Conservation (phyloP, 1,140 invertebrate genomes). For the Cecropterus lyciades region DNA sequence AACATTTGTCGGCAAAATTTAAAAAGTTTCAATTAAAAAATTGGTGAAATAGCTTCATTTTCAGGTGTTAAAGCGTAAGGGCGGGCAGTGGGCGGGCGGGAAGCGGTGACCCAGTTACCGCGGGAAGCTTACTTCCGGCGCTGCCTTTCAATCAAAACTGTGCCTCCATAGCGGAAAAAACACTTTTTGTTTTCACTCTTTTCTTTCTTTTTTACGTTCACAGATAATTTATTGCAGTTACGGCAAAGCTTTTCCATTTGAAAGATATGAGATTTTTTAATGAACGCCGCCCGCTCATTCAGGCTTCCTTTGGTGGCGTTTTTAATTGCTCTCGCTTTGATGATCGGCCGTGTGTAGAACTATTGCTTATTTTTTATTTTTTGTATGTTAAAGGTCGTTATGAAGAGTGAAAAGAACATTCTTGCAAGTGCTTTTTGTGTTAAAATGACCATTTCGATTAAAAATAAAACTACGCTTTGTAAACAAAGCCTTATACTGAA, state of each 20-base stretch:
- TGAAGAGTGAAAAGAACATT: slow-evolving; percentile 15
- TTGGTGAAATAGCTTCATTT: slow-evolving; percentile 26
- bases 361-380: slow-evolving; percentile 27
- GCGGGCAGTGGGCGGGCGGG: slow-evolving; percentile 24
- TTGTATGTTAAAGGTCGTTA: slow-evolving; percentile 14
- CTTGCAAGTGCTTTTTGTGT: not conserved
- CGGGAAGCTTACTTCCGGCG: slow-evolving; percentile 44
- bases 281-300: slow-evolving; percentile 29
- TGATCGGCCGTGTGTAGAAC: slow-evolving; percentile 10
- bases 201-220: slow-evolving; percentile 36
- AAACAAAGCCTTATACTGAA: too few relatives aligned
- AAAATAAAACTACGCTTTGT: too few relatives aligned
- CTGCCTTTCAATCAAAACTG: slow-evolving; percentile 51
- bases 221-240: slow-evolving; percentile 37
- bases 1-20: slow-evolving; percentile 5
- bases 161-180: slow-evolving; percentile 44
- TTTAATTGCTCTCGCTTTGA: slow-evolving; percentile 27
- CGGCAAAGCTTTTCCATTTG: slow-evolving; percentile 31
- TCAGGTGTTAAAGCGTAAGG: slow-evolving; percentile 19
- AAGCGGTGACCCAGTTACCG: slow-evolving; percentile 47
- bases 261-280: slow-evolving; percentile 33
- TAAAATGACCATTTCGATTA: too few relatives aligned
- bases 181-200: slow-evolving; percentile 41
- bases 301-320: slow-evolving; percentile 26
- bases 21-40: slow-evolving; percentile 23